Conservation (phyloP, 2,888 invertebrate species). For the Notocelia uddmanniana region DNA sequence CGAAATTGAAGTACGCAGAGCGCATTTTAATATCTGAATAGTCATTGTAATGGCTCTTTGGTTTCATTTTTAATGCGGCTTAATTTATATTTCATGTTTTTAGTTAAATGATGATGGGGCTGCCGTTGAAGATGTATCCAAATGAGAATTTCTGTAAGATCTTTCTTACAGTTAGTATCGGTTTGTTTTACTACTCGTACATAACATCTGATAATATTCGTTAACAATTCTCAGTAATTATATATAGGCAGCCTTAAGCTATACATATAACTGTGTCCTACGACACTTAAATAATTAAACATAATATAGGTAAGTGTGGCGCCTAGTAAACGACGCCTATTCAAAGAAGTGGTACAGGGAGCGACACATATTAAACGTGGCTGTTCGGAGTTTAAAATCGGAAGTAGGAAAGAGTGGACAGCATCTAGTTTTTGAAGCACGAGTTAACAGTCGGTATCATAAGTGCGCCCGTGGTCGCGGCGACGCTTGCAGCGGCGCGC, state of each 20-base stretch:
- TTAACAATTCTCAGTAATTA: background rate
- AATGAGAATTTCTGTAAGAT: background rate
- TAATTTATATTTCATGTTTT: slow-evolving; percentile 10
- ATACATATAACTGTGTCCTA: background rate
- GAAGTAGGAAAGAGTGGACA: background rate
- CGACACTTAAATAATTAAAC: background rate
- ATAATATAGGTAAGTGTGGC: background rate
- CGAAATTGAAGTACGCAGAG: slow-evolving; percentile 62
- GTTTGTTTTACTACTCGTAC: background rate
- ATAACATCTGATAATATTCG: background rate
- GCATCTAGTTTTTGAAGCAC: slow-evolving; percentile 5
- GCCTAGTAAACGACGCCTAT: background rate
- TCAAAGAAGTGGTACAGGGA: background rate
- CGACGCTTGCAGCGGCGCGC: slow-evolving; percentile 55
- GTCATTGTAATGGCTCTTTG: slow-evolving; percentile 43
- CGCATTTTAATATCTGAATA: slow-evolving; percentile 68
- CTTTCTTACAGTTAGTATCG: background rate
- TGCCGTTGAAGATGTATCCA: slow-evolving; percentile 27
- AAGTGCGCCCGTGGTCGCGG: slow-evolving; percentile 68
- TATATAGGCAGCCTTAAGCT: background rate
- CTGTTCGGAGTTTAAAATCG: background rate
- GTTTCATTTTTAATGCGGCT: slow-evolving; percentile 17
- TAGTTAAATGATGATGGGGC: background rate
- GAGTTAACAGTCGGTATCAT: slow-evolving; percentile 53
- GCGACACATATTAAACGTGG: background rate